Evolutionary conservation across 2,797 vertebrate species (phyloP), one percentile per base, ranked within the genome.

Genomic region (Tapirus indicus): DNA sequence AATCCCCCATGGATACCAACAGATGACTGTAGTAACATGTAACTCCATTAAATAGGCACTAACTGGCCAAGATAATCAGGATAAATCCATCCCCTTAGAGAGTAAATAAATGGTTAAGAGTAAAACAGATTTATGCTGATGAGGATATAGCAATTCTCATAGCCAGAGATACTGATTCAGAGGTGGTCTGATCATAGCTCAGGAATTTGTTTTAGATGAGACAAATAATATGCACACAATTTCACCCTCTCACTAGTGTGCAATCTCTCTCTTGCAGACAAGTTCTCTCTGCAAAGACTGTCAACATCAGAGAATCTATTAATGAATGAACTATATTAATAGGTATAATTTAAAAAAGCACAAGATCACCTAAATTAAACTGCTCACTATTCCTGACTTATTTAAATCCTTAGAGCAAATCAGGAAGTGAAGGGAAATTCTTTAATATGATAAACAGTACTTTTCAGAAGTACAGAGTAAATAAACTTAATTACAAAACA

Each of bases 401-500:
- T 49, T 49, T 77, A 88, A 71, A 69, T 78, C 12, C 54, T 38
- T 7, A 82, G 13, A 75, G 32, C 25, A 88, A 92, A 95, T n/a
- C 9, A 68, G 16, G 29, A 54, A 84, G 8, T 64, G 27, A 86
- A 56, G 27, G 23, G 1, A 52, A 83, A 69, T 35, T 78, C 11
- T 49, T 91, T 64, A 78, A 41, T 62, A 66, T 14, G 23, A 54
- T 75, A 78, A 69, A 88, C 23, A 56, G 13, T 56, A 79, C 8
- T 84, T 87, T 82, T 71, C 78, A 93, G 9, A 85, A 84, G 6
- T 80, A 92, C 80, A 86, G 17, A 35, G 27, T 62, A 95, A 86
- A 86, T 52, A 92, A 83, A 80, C 13, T 88, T 88, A 71, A 25
- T 71, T 80, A 82, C 14, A 38, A 88, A 88, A 93, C 23, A 88